These are phyloP conservation scores for Pammene aurita DNA, from an alignment of 2,888 invertebrate genomes.

Conservation along the genomic window DNA sequence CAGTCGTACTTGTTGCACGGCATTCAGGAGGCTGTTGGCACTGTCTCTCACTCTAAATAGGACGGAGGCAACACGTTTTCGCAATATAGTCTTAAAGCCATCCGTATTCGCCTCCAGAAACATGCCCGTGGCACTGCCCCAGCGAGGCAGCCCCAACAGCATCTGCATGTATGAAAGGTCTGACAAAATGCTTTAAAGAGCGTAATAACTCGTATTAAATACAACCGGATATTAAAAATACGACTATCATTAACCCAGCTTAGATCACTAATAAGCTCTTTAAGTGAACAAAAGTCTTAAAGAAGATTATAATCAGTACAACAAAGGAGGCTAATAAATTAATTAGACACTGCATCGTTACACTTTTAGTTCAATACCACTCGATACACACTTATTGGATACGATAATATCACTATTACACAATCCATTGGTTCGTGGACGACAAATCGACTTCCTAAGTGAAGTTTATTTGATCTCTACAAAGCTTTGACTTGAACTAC, in stretches of 20 bases:
- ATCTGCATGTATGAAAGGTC: no score
- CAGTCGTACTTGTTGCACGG: no score
- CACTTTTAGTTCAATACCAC: slow-evolving; percentile 6
- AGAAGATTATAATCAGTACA: slow-evolving; percentile 27
- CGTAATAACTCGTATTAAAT: not conserved
- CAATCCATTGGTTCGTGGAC: slow-evolving; percentile 52
- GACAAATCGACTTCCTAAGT: slow-evolving; percentile 39
- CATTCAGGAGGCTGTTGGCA: no score
- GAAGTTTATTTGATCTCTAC: not conserved
- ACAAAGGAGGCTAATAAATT: slow-evolving; percentile 38
- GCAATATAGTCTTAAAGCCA: no score
- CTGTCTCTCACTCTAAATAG: no score
- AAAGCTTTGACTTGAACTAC: not conserved
- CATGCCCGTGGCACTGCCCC: no score
- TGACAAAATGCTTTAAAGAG: no score
- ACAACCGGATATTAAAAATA: slow-evolving; percentile 29
- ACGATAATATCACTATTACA: slow-evolving; percentile 47
- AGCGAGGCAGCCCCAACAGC: no score
- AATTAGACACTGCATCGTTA: slow-evolving; percentile 30
- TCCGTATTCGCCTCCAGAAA: no score
- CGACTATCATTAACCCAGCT: slow-evolving; percentile 21
- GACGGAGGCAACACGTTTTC: no score
- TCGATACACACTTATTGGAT: slow-evolving; percentile 41
- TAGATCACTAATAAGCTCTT: slow-evolving; percentile 22
- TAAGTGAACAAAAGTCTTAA: slow-evolving; percentile 17